Conservation (phyloP, 2,888 invertebrate species). For the Macaria notata region DNA sequence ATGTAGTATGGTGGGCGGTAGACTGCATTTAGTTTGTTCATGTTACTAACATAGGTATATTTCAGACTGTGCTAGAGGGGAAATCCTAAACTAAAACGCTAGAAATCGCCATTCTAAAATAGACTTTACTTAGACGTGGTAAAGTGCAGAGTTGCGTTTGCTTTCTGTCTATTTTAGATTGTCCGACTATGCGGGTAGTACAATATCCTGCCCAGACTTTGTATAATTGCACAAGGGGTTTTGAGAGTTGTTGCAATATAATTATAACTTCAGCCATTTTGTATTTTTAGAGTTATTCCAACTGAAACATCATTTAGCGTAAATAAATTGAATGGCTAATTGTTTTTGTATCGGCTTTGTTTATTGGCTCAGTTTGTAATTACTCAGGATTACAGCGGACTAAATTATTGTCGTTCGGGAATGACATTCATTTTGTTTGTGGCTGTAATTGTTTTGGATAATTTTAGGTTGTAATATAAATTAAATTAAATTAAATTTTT, state of each 20-base stretch:
- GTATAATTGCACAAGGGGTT: conserved; percentile 63
- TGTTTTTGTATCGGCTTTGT: conserved; percentile 17
- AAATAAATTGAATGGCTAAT: conserved; percentile 19
- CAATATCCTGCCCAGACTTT: conserved; percentile 62
- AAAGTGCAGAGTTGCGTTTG: conserved; percentile 39
- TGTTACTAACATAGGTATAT: conserved; percentile 55
- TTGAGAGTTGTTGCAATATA: conserved; percentile 50
- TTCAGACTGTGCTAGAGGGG: conserved; percentile 63
- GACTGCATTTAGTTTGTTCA: conserved; percentile 69
- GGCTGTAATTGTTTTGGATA: background rate
- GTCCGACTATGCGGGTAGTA: conserved; percentile 44
- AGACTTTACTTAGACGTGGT: conserved; percentile 36
- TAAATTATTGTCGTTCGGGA: conserved; percentile 3
- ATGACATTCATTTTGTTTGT: conserved; percentile 7
- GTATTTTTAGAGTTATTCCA: conserved; percentile 27
- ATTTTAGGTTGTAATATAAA: conserved; percentile 1
- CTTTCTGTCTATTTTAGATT: conserved; percentile 45
- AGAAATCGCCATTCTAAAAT: conserved; percentile 34
- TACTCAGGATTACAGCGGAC: conserved; percentile 11
- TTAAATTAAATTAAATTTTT: too few species aligned
- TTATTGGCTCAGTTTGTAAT: conserved; percentile 15
- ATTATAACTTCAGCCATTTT: conserved; percentile 49
- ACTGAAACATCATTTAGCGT: conserved; percentile 16
- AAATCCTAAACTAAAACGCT: conserved; percentile 60
- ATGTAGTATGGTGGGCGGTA: conserved; percentile 63